A percentile compares a stretch with the other conserved stretches of the same genome.
Evolutionary conservation across 2,113 vertebrate genomes (phyloP).

Genomic region (Pangasianodon hypophthalmus): DNA sequence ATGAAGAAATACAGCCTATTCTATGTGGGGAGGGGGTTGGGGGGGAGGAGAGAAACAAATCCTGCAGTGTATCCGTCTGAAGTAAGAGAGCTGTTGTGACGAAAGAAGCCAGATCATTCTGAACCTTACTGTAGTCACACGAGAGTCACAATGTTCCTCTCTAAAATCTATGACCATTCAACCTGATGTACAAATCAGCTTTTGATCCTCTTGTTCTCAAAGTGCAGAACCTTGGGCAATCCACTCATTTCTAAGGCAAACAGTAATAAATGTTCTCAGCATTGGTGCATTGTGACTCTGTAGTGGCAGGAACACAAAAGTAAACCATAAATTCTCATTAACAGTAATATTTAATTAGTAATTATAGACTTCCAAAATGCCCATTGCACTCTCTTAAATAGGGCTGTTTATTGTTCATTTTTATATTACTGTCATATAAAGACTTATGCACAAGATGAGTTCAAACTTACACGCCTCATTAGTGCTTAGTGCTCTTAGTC

Average conservation of each 20-base stretch:
- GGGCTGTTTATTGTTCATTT: not conserved
- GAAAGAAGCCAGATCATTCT: conserved; percentile 58
- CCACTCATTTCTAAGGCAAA: conserved; percentile 3
- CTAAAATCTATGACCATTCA: conserved; percentile 50
- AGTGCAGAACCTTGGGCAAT: conserved; percentile 25
- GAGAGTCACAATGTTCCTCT: conserved; percentile 67
- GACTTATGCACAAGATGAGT: conserved; percentile 10
- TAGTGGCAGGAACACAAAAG: not conserved
- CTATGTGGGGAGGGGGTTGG: conserved; percentile 62
- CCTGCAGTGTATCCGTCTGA: conserved; percentile 58
- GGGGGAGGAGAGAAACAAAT: conserved; percentile 30
- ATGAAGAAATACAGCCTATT: conserved; percentile 76
- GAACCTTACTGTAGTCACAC: conserved; percentile 65
- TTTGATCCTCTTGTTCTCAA: conserved; percentile 27
- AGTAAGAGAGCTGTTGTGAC: conserved; percentile 62
- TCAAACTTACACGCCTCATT: not conserved
- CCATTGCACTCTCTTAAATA: not conserved
- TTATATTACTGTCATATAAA: not conserved
- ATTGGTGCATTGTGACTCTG: not conserved
- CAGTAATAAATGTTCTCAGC: conserved; percentile 12
- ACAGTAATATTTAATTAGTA: not conserved
- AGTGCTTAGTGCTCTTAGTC: not conserved
- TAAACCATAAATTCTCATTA: not conserved
- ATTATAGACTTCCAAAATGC: not conserved
- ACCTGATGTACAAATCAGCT: conserved; percentile 44